Base-by-base conservation (phyloP, 2,888 invertebrate genomes). In the Lobophora halterata region DNA sequence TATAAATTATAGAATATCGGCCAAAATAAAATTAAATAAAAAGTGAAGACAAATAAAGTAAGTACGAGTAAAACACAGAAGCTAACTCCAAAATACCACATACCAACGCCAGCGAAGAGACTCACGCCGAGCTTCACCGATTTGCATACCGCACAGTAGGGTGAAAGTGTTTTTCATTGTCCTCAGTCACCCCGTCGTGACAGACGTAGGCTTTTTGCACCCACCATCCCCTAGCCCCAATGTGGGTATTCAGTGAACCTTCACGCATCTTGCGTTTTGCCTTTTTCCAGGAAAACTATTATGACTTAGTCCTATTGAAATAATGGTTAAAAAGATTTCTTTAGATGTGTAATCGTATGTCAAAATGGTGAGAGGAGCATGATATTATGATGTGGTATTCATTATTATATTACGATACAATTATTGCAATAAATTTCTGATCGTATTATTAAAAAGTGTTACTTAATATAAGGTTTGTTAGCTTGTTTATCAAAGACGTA, bases 151-250 rank as follows among this genome's bases (percentile, higher is more conserved):
- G 57, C 65, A 65, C 69, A 54, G 67, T 64, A 33, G 65, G 67
- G 65, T 55, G 71, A 73, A 77, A 82, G 80, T 80, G 81, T 79
- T 79, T 79, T 78, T 71, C 79, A 83, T 78, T 81, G 83, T 82
- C 69, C 68, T 58, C 53, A 40, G 55, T 54, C 57, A 57, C 58
- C 63, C 70, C 64, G 69, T 61, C 55, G 61, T 74, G 72, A 71
- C 64, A 66, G 71, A 69, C 71, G 64, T 55, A 61, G 67, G 71
- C 65, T 71, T 74, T 75, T 73, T 70, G 66, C 61, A 59, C 58
- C 63, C 61, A 50, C 56, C 49, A 19, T 5, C 27, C 32, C 36
- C 19, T 39, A 29, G 36, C 37, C 43, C 41, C 34, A 33, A 40
- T 35, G 40, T 39, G 37, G 28, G 40, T 42, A 43, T 32, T 46